Percentiles rank a stretch among this genome's conserved stretches.
Conservation (phyloP, 2,113 vertebrate species). For the Polypterus senegalus region DNA sequence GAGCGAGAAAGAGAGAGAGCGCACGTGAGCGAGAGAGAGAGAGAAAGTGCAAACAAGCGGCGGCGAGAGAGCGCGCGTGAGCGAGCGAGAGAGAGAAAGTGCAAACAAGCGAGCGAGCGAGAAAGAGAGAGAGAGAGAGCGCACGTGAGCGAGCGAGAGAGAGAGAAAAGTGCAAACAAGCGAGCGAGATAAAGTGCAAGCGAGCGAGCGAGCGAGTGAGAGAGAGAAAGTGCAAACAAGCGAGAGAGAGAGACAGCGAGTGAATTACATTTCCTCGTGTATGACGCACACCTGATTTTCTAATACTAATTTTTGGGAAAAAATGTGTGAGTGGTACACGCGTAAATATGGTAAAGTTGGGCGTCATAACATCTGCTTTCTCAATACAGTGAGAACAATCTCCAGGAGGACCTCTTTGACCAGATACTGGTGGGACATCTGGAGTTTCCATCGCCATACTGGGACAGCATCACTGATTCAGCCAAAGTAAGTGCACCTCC, state of each 20-base stretch:
- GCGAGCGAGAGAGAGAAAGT: too few species aligned
- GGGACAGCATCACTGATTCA: slow-evolving; percentile 86
- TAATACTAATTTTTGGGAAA: too few species aligned
- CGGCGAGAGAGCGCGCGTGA: too few species aligned
- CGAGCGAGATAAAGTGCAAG: too few species aligned
- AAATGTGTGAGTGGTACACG: too few species aligned
- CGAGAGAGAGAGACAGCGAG: neutral
- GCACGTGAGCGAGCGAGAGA: too few species aligned
- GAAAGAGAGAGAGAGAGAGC: too few species aligned
- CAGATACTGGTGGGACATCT: slow-evolving; percentile 84
- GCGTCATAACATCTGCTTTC: neutral
- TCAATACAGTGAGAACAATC: slow-evolving; percentile 72
- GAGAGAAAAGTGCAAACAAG: too few species aligned
- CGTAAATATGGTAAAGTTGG: too few species aligned
- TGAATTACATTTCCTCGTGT: neutral
- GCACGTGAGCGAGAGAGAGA: neutral
- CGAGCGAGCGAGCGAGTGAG: slow-evolving; percentile 5
- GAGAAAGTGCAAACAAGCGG: too few species aligned
- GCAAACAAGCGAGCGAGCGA: too few species aligned
- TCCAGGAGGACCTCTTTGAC: slow-evolving; percentile 92
- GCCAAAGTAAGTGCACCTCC: slow-evolving; percentile 64
- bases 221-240: too few species aligned
- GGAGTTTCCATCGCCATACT: slow-evolving; percentile 90
- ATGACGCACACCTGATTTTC: neutral
- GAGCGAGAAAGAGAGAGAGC: neutral